Evolutionary conservation across 2,113 vertebrate species (phyloP).

Genomic region (Ceyx margarethae): DNA sequence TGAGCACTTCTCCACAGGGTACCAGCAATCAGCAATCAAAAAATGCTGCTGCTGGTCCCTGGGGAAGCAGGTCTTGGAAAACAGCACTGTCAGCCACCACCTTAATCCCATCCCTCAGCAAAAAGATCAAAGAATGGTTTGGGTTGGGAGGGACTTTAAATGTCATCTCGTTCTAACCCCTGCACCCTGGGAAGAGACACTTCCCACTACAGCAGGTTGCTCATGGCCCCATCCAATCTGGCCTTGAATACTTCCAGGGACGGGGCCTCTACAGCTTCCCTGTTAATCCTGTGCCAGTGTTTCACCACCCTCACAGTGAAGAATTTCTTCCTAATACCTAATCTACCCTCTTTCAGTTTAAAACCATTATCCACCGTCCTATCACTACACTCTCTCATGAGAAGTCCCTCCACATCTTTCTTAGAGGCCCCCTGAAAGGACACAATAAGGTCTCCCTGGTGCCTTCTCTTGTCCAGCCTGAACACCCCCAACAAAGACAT

Average conservation of each 20-base stretch:
- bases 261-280: not conserved
- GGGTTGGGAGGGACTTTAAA: not conserved
- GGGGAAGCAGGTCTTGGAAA: not conserved
- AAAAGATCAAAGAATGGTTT: not conserved
- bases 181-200: not conserved
- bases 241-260: not conserved
- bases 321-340: not conserved
- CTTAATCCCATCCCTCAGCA: not conserved
- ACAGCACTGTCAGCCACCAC: not conserved
- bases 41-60: not conserved
- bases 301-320: not conserved
- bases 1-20: not conserved
- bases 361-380: not conserved
- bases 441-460: not conserved
- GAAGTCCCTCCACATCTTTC: not conserved
- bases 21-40: not conserved
- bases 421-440: not conserved
- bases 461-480: not conserved
- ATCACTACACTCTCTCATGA: not conserved
- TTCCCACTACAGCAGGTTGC: not conserved
- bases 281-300: not conserved
- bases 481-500: not conserved
- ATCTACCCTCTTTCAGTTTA: not conserved
- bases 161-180: not conserved
- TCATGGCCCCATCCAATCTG: not conserved